These are phyloP conservation scores for Drosophila crucigera DNA, from an alignment of 2,888 invertebrate species.

Conservation along the genomic window DNA sequence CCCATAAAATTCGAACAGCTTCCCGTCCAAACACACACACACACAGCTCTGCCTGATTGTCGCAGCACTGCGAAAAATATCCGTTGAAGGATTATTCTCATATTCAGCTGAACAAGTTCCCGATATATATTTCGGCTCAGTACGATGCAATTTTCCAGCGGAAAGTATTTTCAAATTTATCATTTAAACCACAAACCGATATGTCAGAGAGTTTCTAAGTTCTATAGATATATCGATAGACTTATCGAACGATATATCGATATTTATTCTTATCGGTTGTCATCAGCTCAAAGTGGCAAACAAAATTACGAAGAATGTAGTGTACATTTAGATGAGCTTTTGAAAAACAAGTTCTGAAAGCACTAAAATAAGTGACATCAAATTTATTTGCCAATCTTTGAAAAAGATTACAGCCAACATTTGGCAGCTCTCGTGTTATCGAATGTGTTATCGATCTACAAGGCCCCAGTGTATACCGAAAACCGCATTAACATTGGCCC, in stretches of 20 bases:
- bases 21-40: slow-evolving; percentile 10
- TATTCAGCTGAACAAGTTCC: slow-evolving; percentile 4
- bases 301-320: too few species aligned
- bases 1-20: slow-evolving; percentile 67
- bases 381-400: too few species aligned
- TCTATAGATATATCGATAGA: background rate
- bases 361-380: background rate
- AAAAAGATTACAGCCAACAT: too few species aligned
- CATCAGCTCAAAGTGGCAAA: too few species aligned
- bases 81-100: slow-evolving; percentile 52
- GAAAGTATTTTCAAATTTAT: background rate
- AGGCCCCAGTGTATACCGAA: background rate
- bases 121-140: background rate
- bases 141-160: background rate
- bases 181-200: accelerated
- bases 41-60: slow-evolving; percentile 50
- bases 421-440: too few species aligned
- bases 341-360: background rate
- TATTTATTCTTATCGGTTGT: background rate
- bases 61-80: slow-evolving; percentile 42
- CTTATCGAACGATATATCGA: too few species aligned
- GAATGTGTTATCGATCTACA: too few species aligned
- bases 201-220: too few species aligned
- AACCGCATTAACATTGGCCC: background rate
- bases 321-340: background rate